These are phyloP conservation scores for Molanna angustata DNA, from an alignment of 2,888 invertebrate genomes.

Conservation along the genomic window DNA sequence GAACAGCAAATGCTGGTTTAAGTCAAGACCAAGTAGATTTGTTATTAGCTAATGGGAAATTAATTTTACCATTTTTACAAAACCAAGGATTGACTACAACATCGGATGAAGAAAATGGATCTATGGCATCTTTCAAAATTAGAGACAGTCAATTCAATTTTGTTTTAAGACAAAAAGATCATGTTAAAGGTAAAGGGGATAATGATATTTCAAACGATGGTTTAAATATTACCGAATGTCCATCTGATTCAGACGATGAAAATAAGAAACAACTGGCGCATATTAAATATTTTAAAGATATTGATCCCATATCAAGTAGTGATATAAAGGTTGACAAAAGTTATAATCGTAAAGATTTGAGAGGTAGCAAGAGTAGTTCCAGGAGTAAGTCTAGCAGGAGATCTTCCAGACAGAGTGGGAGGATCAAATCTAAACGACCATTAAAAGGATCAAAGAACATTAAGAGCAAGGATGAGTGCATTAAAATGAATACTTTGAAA, in stretches of 20 bases:
- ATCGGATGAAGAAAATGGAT: constrained; percentile 43
- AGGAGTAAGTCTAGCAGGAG: constrained; percentile 42
- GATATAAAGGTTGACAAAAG: constrained; percentile 15
- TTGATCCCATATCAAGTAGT: constrained; percentile 19
- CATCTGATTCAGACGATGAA: constrained; percentile 29
- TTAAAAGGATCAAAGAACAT: constrained; percentile 17
- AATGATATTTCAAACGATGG: constrained; percentile 19
- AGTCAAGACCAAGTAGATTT: constrained; percentile 36
- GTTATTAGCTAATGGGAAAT: constrained; percentile 40
- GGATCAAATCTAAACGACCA: constrained; percentile 20
- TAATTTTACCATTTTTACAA: constrained; percentile 44
- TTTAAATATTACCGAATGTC: constrained; percentile 24
- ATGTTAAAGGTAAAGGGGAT: constrained; percentile 21
- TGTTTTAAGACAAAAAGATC: constrained; percentile 35
- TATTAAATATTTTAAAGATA: constrained; percentile 14
- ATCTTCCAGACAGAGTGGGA: constrained; percentile 36
- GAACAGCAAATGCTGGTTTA: constrained; percentile 40
- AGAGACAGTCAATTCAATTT: constrained; percentile 44
- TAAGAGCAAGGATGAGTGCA: constrained; percentile 18
- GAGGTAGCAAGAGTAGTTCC: constrained; percentile 37
- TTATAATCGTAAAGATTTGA: constrained; percentile 23
- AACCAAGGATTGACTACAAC: constrained; percentile 45
- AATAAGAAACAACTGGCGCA: constrained; percentile 17
- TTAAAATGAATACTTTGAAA: constrained; percentile 19
- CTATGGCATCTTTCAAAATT: constrained; percentile 43